Percentiles rank a stretch among this genome's conserved stretches.
Conservation (phyloP, 2,113 vertebrate species). For the Aegypius monachus region DNA sequence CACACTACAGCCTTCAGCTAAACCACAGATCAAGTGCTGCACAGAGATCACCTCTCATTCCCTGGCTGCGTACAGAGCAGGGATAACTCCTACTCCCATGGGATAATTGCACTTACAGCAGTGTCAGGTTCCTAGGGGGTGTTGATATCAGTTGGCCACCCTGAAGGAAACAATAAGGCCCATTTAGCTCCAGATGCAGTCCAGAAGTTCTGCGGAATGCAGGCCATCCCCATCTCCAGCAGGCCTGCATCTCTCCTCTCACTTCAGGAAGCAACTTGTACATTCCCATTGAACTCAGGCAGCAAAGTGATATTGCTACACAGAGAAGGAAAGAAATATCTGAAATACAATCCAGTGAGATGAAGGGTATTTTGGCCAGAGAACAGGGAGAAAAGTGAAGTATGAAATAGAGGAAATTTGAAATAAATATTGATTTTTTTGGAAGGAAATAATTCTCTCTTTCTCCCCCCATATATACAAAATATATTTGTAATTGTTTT, state of each 20-base stretch:
- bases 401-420: neutral
- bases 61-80: accelerated
- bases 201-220: neutral
- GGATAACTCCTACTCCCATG: neutral
- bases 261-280: neutral
- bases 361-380: neutral
- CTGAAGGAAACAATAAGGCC: neutral
- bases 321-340: neutral
- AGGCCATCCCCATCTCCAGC: too few species aligned
- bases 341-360: neutral
- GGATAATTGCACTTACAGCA: neutral
- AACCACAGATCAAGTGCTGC: neutral
- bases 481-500: neutral
- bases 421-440: neutral
- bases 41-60: neutral
- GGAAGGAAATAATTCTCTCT: neutral
- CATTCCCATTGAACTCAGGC: neutral
- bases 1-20: neutral
- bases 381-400: neutral
- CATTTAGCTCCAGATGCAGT: neutral
- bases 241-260: neutral
- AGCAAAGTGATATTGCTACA: neutral
- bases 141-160: accelerated
- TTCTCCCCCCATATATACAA: neutral
- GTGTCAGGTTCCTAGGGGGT: neutral